Percentiles rank a stretch among this genome's conserved stretches.
phyloP scores from a whole-genome alignment of 2,888 invertebrate genomes.

The Metallyticus violacea region DNA sequence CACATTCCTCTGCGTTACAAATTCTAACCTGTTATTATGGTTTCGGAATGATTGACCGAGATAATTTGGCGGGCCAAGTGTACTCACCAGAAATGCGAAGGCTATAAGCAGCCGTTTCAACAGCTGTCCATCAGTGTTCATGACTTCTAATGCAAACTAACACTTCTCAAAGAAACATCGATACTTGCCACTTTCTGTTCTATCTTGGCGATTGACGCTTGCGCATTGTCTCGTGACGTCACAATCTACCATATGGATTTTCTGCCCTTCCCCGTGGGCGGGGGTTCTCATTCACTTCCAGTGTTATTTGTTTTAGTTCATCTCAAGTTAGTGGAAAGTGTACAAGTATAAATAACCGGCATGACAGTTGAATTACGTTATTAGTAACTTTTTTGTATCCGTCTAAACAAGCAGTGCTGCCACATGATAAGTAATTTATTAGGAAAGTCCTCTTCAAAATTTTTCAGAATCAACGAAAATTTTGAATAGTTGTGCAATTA shows the following conservation, averaged over 20 bases:
- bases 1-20: too few species aligned
- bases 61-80: background rate
- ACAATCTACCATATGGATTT: background rate
- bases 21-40: background rate
- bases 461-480: too few species aligned
- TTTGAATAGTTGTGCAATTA: too few species aligned
- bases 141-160: background rate
- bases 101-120: background rate
- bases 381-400: too few species aligned
- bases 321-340: too few species aligned
- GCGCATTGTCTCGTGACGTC: background rate
- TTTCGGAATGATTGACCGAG: background rate
- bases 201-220: background rate
- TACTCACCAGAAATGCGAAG: background rate
- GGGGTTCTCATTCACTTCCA: background rate
- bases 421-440: too few species aligned
- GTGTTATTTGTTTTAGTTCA: background rate
- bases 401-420: too few species aligned
- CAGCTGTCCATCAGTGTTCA: background rate
- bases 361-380: too few species aligned
- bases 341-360: too few species aligned
- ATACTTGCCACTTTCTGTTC: background rate
- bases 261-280: background rate
- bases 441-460: too few species aligned
- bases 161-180: background rate